Evolutionary conservation across 2,797 vertebrate species (phyloP).

Genomic region (Sylvia borin): DNA sequence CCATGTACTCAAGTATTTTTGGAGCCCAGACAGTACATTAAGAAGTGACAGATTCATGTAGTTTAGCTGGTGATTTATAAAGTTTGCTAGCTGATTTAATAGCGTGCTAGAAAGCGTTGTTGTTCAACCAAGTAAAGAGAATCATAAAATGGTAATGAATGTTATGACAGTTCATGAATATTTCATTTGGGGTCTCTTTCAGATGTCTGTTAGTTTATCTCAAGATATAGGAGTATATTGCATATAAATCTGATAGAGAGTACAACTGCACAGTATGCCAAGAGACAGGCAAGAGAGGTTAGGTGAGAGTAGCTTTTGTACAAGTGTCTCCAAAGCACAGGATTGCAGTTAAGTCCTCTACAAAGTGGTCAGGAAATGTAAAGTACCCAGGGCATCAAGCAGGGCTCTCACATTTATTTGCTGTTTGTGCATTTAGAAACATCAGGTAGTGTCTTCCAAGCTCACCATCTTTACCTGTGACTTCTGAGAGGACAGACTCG

Average conservation of each 20-base stretch:
- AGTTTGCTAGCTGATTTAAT: constrained; percentile 75
- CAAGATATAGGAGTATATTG: constrained; percentile 55
- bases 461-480: not conserved
- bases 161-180: constrained; percentile 78
- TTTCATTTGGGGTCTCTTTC: constrained; percentile 72
- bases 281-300: not conserved
- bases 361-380: not conserved
- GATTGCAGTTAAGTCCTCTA: not conserved
- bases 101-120: constrained; percentile 70
- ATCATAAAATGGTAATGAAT: constrained; percentile 79
- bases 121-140: constrained; percentile 77
- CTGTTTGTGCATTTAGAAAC: not conserved
- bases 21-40: constrained; percentile 54
- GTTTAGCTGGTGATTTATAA: constrained; percentile 72
- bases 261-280: not conserved
- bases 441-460: not conserved
- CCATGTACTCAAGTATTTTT: constrained; percentile 44
- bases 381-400: not conserved
- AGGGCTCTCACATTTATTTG: not conserved
- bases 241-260: constrained; percentile 53
- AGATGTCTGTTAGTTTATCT: constrained; percentile 68
- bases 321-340: not conserved
- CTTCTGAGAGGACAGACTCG: not conserved
- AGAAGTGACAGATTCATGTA: constrained; percentile 56
- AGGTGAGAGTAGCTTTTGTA: not conserved